These are phyloP conservation scores for Reticulitermes lucifugus DNA, from an alignment of 2,888 invertebrate genomes.

Conservation along the genomic window DNA sequence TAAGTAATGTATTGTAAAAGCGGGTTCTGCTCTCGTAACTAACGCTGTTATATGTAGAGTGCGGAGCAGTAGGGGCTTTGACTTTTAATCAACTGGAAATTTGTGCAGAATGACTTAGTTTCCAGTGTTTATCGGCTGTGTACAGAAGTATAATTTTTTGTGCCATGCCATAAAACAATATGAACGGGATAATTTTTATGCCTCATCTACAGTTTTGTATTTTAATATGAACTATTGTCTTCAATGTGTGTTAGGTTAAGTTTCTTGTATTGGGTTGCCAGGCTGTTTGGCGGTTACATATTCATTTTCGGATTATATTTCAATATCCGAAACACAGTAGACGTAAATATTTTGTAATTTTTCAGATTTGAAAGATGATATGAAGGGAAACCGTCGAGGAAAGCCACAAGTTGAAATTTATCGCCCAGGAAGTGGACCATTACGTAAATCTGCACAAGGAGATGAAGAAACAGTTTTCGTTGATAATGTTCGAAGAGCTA, in stretches of 20 bases:
- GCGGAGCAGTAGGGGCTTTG: neutral
- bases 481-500: slow-evolving; percentile 49
- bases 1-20: neutral
- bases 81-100: neutral
- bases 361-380: slow-evolving; percentile 54
- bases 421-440: slow-evolving; percentile 81
- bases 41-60: neutral
- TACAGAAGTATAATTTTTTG: neutral
- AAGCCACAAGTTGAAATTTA: slow-evolving; percentile 79
- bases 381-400: slow-evolving; percentile 70
- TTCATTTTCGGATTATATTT: neutral
- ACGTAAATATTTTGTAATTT: neutral
- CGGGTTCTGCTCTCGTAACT: accelerated
- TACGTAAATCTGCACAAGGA: slow-evolving; percentile 70
- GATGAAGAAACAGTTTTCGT: slow-evolving; percentile 49
- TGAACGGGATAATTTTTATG: neutral
- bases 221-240: neutral
- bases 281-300: neutral
- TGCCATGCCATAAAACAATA: neutral
- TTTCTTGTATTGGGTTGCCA: slow-evolving; percentile 16
- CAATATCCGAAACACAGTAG: too few relatives aligned
- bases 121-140: neutral
- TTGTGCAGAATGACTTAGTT: neutral
- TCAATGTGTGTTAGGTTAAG: neutral
- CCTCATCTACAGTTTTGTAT: neutral